Conservation (phyloP, 1,140 invertebrate genomes). For the Drosophila nigromelanica region DNA sequence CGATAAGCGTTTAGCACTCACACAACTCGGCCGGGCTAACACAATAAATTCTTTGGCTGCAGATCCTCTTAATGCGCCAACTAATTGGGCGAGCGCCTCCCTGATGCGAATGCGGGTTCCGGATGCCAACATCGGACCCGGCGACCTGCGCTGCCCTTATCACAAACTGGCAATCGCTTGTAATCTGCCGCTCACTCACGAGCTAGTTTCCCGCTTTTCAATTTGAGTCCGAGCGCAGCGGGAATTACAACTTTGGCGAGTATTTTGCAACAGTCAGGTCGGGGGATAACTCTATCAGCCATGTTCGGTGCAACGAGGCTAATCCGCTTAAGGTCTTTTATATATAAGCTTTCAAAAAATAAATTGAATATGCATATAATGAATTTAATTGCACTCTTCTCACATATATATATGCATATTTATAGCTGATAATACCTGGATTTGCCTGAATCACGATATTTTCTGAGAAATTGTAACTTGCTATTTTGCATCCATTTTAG, state of each 20-base stretch:
- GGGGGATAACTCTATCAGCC: not conserved
- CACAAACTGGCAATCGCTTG: conserved; percentile 67
- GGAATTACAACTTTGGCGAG: conserved; percentile 15
- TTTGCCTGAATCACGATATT: no score
- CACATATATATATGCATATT: not conserved
- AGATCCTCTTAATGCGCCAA: conserved; percentile 73
- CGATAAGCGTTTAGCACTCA: conserved; percentile 58
- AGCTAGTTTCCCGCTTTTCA: conserved; percentile 29
- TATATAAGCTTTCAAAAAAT: not conserved
- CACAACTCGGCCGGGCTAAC: conserved; percentile 45
- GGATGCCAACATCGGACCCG: not conserved
- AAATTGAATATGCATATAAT: conserved; percentile 1
- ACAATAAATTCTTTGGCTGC: conserved; percentile 70
- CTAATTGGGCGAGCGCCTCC: conserved; percentile 62
- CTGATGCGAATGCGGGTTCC: conserved; percentile 16
- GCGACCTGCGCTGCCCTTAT: conserved; percentile 46
- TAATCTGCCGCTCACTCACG: conserved; percentile 52
- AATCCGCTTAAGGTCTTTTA: conserved; percentile 2
- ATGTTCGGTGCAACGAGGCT: not conserved
- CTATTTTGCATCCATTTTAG: no score
- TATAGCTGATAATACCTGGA: not conserved
- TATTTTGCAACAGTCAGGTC: not conserved
- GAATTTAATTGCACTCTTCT: not conserved
- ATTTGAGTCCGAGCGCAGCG: conserved; percentile 2
- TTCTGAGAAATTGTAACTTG: no score